Percentiles rank a stretch among this genome's conserved stretches.
Evolutionary conservation across 2,888 invertebrate genomes (phyloP).

Genomic region (Neoitamus cyanurus): DNA sequence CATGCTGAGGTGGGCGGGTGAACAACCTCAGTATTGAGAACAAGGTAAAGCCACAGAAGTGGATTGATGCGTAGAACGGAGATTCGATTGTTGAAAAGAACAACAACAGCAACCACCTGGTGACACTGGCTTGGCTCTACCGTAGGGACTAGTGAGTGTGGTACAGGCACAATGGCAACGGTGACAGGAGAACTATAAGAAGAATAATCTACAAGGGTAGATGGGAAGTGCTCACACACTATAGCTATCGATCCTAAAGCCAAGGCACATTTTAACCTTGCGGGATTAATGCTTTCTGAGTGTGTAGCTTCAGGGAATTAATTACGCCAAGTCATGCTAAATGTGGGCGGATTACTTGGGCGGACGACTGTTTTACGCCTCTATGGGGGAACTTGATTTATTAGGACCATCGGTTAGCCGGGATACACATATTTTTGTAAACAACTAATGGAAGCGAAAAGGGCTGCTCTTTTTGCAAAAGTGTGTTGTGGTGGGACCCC

Average conservation of each 20-base stretch:
- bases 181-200: not conserved
- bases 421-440: not conserved
- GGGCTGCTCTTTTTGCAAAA: not conserved
- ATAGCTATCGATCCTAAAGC: not conserved
- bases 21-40: not conserved
- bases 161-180: not conserved
- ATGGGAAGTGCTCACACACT: not conserved
- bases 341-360: conserved; percentile 13
- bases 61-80: conserved; percentile 15
- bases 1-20: not conserved
- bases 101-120: not conserved
- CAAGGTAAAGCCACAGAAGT: conserved; percentile 5
- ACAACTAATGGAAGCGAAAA: not conserved
- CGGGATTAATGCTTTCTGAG: conserved; percentile 5
- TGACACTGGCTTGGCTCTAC: not conserved
- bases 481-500: not conserved
- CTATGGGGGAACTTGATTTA: not conserved
- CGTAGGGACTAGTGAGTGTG: not conserved
- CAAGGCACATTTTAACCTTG: conserved; percentile 8
- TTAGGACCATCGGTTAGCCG: not conserved
- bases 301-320: not conserved
- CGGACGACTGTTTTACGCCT: not conserved
- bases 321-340: conserved; percentile 18
- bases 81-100: not conserved
- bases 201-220: not conserved